Base-by-base conservation (phyloP, 1,140 invertebrate species). In the Pogonognathellus flavescens region DNA sequence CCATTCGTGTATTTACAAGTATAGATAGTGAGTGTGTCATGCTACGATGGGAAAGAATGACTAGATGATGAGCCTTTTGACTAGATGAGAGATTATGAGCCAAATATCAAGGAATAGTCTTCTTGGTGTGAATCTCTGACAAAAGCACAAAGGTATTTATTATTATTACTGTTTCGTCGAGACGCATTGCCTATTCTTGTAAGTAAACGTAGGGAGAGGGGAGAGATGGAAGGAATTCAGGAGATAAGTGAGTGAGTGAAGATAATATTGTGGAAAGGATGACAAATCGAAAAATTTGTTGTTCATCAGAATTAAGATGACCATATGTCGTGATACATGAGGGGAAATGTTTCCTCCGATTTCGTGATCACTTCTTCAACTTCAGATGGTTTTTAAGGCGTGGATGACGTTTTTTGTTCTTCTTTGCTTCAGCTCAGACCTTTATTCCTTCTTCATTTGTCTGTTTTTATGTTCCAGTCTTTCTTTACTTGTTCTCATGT, bases 251-350 rank as follows among this genome's bases (percentile, higher is more conserved):
- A 85, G 70, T 76, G 70, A 80, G 84, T 50, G 72, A 85, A 80
- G 84, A 83, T 82, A 84, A 84, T 87, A 87, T 85, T 87, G 83
- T 84, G 82, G 84, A 86, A 88, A 85, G 88, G 88, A 88, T 88
- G 88, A 88, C 88, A 88, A 88, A 88, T 88, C 86, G 84, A 88
- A 88, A 87, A 88, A 88, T 87, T 86, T 88, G 84, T 86, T 83
- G 20, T 83, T 80, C 85, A 88, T 85, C 70, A 87, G 84, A 87
- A 88, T 86, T 83, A 83, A 85, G 84, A 84, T 87, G 86, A 86
- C 86, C 85, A 87, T 87, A 87, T 86, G 86, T 88, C 86, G 86
- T 88, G 85, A 87, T 83, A 82, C 18, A 87, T 60, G 82, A 60
- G 59, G 85, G 86, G 70, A 76, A 82, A 70, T 41, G 76, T 85